Conservation (phyloP, 2,888 invertebrate species). For the Ceriagrion tenellum region DNA sequence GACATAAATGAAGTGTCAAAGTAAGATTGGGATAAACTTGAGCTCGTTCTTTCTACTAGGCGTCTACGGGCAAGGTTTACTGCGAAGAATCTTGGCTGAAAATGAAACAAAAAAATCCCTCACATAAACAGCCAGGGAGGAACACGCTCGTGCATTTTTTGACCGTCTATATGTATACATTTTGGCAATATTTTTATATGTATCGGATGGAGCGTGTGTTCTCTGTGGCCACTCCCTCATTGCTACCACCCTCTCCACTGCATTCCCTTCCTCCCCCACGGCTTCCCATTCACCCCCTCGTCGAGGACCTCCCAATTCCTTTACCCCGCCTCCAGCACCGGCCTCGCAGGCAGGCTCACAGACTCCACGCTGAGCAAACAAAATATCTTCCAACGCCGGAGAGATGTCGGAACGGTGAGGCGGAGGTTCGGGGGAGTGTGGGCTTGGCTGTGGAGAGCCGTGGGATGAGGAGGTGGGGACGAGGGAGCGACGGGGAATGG, state of each 20-base stretch:
- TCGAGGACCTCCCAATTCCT: conserved; percentile 22
- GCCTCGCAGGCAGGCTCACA: conserved; percentile 32
- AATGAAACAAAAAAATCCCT: background rate
- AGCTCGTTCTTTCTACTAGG: too few relatives aligned
- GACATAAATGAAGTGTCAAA: too few relatives aligned
- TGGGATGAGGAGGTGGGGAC: background rate
- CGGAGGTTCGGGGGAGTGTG: background rate
- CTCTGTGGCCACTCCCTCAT: background rate
- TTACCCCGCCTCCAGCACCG: background rate
- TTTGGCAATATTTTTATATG: background rate
- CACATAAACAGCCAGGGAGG: background rate
- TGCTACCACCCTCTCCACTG: background rate
- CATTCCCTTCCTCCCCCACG: background rate
- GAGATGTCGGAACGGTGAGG: background rate
- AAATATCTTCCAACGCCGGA: conserved; percentile 52
- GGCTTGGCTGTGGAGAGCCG: background rate
- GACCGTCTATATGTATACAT: background rate
- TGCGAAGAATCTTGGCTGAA: background rate
- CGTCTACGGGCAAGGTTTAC: background rate
- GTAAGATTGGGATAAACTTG: too few relatives aligned
- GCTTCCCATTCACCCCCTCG: background rate
- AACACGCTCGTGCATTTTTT: background rate
- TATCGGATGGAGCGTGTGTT: background rate
- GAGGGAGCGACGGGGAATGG: background rate
- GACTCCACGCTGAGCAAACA: conserved; percentile 50